Percentiles rank a stretch among this genome's conserved stretches.
Conservation (phyloP, 2,113 vertebrate genomes). For the Aegotheles bennettii region DNA sequence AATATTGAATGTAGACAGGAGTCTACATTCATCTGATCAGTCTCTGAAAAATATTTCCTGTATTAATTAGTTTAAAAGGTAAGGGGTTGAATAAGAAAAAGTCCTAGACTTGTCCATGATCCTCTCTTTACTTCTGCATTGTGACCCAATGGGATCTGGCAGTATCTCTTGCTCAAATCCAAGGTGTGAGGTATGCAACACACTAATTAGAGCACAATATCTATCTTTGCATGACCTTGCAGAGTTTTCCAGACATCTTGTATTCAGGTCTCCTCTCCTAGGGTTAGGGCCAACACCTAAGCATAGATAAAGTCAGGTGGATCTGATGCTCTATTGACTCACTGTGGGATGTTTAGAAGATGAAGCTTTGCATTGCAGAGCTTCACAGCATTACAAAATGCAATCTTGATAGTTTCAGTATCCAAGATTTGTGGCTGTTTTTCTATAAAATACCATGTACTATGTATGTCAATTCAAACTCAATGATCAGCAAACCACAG, state of each 20-base stretch:
- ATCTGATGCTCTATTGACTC: not conserved
- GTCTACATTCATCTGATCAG: not conserved
- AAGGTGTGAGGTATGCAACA: not conserved
- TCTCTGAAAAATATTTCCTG: not conserved
- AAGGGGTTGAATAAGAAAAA: not conserved
- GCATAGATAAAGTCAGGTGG: not conserved
- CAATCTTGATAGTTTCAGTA: not conserved
- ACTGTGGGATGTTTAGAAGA: not conserved
- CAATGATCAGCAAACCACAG: not conserved
- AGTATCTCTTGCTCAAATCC: not conserved
- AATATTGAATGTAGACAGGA: not conserved
- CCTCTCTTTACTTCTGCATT: not conserved
- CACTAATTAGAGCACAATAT: not conserved
- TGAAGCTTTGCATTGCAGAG: not conserved
- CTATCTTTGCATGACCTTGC: not conserved
- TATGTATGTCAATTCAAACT: not conserved
- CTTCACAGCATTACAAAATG: not conserved
- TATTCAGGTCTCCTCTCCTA: not conserved
- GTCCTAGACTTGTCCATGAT: not conserved
- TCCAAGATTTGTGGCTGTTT: not conserved
- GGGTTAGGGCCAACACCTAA: not conserved
- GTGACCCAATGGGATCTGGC: not conserved
- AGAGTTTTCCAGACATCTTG: not conserved
- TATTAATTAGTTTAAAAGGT: not conserved
- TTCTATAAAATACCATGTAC: not conserved